Evolutionary conservation across 2,113 vertebrate species (phyloP).

Genomic region (Limanda limanda): DNA sequence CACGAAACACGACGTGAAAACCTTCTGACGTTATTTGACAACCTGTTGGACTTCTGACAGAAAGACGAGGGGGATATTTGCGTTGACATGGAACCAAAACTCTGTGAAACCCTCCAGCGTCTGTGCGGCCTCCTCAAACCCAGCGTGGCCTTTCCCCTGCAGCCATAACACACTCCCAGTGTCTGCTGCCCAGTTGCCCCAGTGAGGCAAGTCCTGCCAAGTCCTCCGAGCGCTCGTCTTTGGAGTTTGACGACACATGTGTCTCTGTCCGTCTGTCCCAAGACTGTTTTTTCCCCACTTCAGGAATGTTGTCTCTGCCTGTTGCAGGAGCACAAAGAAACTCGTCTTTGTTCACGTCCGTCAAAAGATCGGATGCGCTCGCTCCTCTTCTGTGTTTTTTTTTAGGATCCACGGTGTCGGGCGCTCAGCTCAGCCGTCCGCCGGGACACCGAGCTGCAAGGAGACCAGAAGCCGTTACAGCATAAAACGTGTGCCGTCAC

Average conservation of each 20-base stretch:
- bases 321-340: constrained; percentile 61
- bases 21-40: constrained; percentile 9
- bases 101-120: background rate
- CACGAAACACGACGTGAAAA: background rate
- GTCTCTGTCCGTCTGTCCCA: constrained; percentile 67
- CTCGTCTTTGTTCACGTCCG: constrained; percentile 60
- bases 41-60: constrained; percentile 3
- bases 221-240: constrained; percentile 53
- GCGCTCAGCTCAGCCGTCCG: constrained; percentile 90
- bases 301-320: constrained; percentile 69
- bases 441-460: constrained; percentile 95
- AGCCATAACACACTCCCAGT: constrained; percentile 70
- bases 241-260: constrained; percentile 58
- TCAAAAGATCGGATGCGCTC: constrained; percentile 46
- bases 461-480: constrained; percentile 94
- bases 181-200: constrained; percentile 66
- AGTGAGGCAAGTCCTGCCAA: constrained; percentile 58
- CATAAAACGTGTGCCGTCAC: constrained; percentile 43
- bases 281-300: constrained; percentile 48
- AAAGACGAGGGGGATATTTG: no score
- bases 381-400: constrained; percentile 12
- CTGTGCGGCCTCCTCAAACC: constrained; percentile 27
- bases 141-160: constrained; percentile 13
- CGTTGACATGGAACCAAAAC: no score
- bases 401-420: constrained; percentile 51